Conservation (phyloP, 2,797 vertebrate species). For the Carduelis carduelis region DNA sequence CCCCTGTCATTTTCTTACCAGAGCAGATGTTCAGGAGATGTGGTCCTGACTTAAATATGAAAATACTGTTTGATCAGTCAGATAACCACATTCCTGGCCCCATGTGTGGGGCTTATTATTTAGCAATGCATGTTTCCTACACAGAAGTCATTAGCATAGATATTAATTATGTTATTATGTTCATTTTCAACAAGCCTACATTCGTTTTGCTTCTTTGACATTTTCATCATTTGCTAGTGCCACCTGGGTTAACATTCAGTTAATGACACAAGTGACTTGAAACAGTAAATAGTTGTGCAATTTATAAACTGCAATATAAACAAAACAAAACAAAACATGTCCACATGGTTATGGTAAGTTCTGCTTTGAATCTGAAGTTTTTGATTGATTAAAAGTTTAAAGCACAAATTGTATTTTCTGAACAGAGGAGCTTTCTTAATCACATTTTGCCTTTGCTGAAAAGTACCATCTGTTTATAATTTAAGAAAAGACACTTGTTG, state of each 20-base stretch:
- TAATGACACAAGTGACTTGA: neutral
- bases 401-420: neutral
- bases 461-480: neutral
- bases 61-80: neutral
- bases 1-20: neutral
- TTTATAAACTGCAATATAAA: neutral
- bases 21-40: neutral
- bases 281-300: neutral
- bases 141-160: neutral
- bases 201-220: neutral
- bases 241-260: neutral
- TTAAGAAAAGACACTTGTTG: neutral
- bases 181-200: neutral
- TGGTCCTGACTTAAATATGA: neutral
- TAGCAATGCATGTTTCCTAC: neutral
- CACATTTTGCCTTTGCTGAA: neutral
- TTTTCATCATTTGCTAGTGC: neutral
- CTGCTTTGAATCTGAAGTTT: neutral
- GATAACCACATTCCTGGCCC: neutral
- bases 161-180: neutral
- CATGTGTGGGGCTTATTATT: neutral
- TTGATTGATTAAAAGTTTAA: neutral
- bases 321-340: neutral
- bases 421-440: neutral
- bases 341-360: neutral